A percentile compares a stretch with the other conserved stretches of the same genome.
phyloP scores from a whole-genome alignment of 2,797 vertebrate genomes.

The Lophotriccus pileatus region DNA sequence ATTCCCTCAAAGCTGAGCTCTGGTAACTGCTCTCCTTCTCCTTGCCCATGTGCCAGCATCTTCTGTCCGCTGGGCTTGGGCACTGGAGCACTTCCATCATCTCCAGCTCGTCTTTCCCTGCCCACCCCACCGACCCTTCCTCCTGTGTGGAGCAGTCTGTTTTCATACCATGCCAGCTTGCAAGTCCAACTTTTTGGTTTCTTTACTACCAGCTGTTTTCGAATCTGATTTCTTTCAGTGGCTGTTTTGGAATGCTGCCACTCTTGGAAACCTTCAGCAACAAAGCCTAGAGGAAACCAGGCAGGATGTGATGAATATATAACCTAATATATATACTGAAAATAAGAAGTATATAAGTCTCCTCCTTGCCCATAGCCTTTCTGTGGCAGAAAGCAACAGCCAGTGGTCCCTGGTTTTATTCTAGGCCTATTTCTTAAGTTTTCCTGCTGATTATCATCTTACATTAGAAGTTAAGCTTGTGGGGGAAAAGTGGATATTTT shows the following conservation, averaged over 20 bases:
- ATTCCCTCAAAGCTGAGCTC: neutral
- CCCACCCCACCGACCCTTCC: neutral
- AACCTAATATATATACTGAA: neutral
- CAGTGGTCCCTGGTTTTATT: neutral
- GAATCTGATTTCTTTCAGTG: neutral
- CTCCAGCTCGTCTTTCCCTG: neutral
- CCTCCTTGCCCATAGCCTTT: neutral
- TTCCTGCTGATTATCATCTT: neutral
- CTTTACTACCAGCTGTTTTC: neutral
- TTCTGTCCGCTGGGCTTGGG: neutral
- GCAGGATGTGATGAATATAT: neutral
- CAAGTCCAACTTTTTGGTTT: neutral
- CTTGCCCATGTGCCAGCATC: neutral
- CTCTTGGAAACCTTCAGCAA: neutral
- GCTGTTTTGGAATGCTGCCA: neutral
- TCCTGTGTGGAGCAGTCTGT: neutral
- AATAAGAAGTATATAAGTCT: neutral
- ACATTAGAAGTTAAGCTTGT: neutral
- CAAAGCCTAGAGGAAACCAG: neutral
- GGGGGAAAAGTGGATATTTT: neutral
- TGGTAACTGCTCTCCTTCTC: neutral
- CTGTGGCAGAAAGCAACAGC: neutral
- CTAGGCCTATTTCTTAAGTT: neutral
- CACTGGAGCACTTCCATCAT: neutral
- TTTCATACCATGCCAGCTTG: neutral